Conservation (phyloP, 2,888 invertebrate genomes). For the Gerris lacustris region DNA sequence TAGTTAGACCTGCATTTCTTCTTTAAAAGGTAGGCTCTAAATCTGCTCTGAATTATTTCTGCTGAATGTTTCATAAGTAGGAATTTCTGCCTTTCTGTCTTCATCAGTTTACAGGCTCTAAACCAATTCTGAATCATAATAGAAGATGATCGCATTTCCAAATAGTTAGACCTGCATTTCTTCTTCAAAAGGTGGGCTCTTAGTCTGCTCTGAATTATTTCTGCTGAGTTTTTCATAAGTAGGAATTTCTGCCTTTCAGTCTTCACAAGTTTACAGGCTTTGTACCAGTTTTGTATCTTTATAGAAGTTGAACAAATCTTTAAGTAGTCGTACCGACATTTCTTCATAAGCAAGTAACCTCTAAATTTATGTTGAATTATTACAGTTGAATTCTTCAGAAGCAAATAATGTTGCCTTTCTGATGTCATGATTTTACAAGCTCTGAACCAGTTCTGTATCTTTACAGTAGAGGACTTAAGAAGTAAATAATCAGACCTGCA, state of each 20-base stretch:
- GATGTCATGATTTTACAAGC: slow-evolving; percentile 34
- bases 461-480: slow-evolving; percentile 38
- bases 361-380: slow-evolving; percentile 15
- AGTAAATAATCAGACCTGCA: slow-evolving; percentile 28
- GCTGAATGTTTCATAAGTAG: not conserved
- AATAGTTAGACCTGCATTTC: slow-evolving; percentile 33
- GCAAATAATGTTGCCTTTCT: slow-evolving; percentile 26
- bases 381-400: not conserved
- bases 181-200: slow-evolving; percentile 39
- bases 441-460: slow-evolving; percentile 44
- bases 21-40: too few relatives aligned
- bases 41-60: too few relatives aligned
- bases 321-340: slow-evolving; percentile 29
- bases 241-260: slow-evolving; percentile 35
- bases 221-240: slow-evolving; percentile 35
- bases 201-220: slow-evolving; percentile 41
- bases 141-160: slow-evolving; percentile 35
- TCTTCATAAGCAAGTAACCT: not conserved
- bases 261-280: slow-evolving; percentile 33
- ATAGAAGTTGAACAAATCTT: slow-evolving; percentile 5
- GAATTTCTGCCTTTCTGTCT: slow-evolving; percentile 30
- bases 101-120: slow-evolving; percentile 34
- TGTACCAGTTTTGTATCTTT: slow-evolving; percentile 28
- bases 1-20: too few relatives aligned
- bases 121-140: slow-evolving; percentile 39